Base-by-base conservation (phyloP, 2,113 vertebrate genomes). In the Sinocyclocheilus anophthalmus region DNA sequence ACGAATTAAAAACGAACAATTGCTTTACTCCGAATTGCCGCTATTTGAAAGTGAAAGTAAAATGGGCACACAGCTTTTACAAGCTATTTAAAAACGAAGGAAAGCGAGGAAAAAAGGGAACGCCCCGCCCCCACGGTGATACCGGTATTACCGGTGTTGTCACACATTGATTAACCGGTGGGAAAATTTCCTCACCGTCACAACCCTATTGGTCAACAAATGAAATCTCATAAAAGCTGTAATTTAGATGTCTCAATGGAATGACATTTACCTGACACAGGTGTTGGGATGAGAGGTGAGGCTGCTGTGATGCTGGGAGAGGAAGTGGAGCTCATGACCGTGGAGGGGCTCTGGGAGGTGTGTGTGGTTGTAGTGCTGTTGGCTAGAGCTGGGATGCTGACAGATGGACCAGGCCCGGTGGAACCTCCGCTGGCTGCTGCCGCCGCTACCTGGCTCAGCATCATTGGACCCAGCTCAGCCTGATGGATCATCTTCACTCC, bases 401-500 rank as follows among this genome's bases (percentile, higher is more conserved):
- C 89, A 3, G 85, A 88, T 2, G 88, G 80, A 0, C 91, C 94
- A 0, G 85, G 85, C 50, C 42, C 26, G 1, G 22, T 33, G 33
- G 83, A 53, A 1, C 24, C 72, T 10, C 65, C 50, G 8, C 85
- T 81, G 16, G 72, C 42, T 48, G 55, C 91, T 0, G 91, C 93
- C 0, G 94, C 93, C 4, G 93, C 92, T 0, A 91, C 92, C 87
- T 95, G 96, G 0, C 95, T 94, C 0, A 96, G 94, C 93, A 97
- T 94, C 90, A 96, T 91, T 0, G 96, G 96, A 0, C 95, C 96
- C 82, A 97, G 85, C 89, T 97, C 96, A 0, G 95, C 95, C 90
- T 97, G 96, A 92, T 97, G 96, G 87, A 97, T 96, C 22, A 97
- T 94, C 90, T 97, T 97, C 67, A 97, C 96, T 14, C 96, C 96